Conservation (phyloP, 35 echinoderm and acorn worm species). For the Lytechinus variegatus region DNA sequence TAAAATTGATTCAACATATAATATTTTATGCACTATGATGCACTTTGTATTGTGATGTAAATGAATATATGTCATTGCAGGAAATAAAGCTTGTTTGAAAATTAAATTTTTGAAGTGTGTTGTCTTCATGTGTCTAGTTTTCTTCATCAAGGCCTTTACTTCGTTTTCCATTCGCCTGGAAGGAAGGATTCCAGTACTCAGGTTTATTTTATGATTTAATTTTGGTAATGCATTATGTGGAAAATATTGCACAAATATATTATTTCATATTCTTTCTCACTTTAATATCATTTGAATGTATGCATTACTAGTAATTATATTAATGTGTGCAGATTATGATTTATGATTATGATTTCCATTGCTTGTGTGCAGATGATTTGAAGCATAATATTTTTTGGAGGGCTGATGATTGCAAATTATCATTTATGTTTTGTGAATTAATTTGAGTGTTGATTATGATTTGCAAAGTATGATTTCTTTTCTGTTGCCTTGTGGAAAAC, state of each 20-base stretch:
- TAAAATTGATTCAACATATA: background rate
- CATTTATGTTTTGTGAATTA: too few species aligned
- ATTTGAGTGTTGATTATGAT: background rate
- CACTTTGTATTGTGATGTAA: too few species aligned
- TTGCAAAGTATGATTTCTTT: background rate
- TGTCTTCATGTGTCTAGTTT: slow-evolving; percentile 51
- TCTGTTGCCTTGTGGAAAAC: background rate
- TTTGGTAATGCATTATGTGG: background rate
- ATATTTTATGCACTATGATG: background rate
- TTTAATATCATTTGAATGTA: background rate
- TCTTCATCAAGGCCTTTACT: slow-evolving; percentile 10
- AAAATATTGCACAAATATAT: background rate
- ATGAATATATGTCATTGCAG: slow-evolving; percentile 15
- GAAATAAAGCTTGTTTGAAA: slow-evolving; percentile 45
- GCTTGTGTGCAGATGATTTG: background rate
- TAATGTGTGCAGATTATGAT: background rate
- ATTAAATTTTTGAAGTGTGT: background rate
- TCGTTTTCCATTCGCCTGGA: background rate
- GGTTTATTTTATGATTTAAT: background rate
- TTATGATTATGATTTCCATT: background rate
- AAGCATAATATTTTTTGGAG: too few species aligned
- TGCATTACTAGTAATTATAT: background rate
- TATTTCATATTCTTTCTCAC: background rate
- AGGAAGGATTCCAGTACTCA: slow-evolving; percentile 24
- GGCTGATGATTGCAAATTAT: too few species aligned